Evolutionary conservation across 2,888 invertebrate species (phyloP), one percentile per base, ranked within the genome.

Genomic region (Drosophila tripunctata): DNA sequence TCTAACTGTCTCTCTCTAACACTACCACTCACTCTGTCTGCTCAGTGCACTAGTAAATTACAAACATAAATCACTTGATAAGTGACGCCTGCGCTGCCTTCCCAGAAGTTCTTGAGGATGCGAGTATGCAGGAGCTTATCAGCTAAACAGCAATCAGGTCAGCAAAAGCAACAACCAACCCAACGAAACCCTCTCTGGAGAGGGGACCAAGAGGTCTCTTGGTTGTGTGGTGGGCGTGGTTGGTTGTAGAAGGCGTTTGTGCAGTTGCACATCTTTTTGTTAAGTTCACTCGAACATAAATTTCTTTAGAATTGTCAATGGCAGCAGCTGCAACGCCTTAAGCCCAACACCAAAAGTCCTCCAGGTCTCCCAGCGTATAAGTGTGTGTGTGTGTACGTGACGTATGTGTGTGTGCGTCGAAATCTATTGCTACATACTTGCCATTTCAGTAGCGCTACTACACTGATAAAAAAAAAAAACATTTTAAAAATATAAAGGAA

Each of bases 21-120:
- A 12, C 21, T 22, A 4, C 1, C 22, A 10, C 19, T 21, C 10
- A 10, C 21, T 41, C 19, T 41, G 47, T 51, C 15, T 50, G 60
- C 58, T 40, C 38, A 41, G 51, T 57, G 75, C 62, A 70, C 68
- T 76, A 75, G 73, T 77, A 79, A 84, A 85, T 85, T 85, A 76
- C 78, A 75, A 64, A 67, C 85, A 85, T 85, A 82, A 84, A 84
- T 84, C 85, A 79, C 84, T 75, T 82, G 79, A 77, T 82, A 84
- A 84, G 84, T 84, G 84, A 85, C 82, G 84, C 72, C 73, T 73
- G 64, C 65, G 58, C 55, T 75, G 56, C 57, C 65, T 50, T 41
- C 38, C 14, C 15, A 2, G 27, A 17, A 19, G 17, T 17, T 17
- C 36, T 36, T 8, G 24, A 24, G 44, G 30, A 30, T 12, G 44